Evolutionary conservation across 2,888 invertebrate species (phyloP), one percentile per base, ranked within the genome.

Genomic region (Pollenia labialis): DNA sequence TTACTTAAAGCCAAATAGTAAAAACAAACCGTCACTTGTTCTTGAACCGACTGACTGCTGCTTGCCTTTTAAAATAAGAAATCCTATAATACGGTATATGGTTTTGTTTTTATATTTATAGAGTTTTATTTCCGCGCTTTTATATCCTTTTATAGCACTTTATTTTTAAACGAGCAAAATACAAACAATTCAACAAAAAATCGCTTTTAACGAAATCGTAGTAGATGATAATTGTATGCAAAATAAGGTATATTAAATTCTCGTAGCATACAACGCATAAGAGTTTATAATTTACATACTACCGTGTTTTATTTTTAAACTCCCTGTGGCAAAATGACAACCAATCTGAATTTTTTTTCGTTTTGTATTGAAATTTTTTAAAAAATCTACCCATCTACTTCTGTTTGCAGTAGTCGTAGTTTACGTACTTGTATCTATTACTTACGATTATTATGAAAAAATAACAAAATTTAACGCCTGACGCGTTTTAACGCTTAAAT

Each of bases 401-500:
- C 44, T 23, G 42, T 66, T 74, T 56, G 56, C 58, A 42, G 9
- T 44, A 64, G 56, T 44, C 8, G 2, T 2, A 10, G 16, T 50
- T 14, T 6, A 44, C 18, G 9, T 18, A 54, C 16, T 54, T 23
- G 16, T 16, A n/a, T 40, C 32, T 72, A 42, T 32, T 64, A 72
- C 9, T 46, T 1, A 18, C 50, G n/a, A 71, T 69, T 60, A 62
- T 75, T 12, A 64, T 56, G 40, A 68, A 18, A 79, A 76, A 69
- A 48, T 60, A 58, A 74, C 23, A 84, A 75, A 84, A 84, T 81
- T 74, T 81, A 81, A 80, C 56, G 77, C 87, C 60, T 77, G 44
- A 81, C 56, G 87, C 72, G 74, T 69, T 84, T 87, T 77, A 81
- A 81, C 84, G 81, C 74, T 87, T 79, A 84, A 81, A 84, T 69